Evolutionary conservation across 2,888 invertebrate species (phyloP), one percentile per base, ranked within the genome.

Genomic region (Spilosoma lubricipeda): DNA sequence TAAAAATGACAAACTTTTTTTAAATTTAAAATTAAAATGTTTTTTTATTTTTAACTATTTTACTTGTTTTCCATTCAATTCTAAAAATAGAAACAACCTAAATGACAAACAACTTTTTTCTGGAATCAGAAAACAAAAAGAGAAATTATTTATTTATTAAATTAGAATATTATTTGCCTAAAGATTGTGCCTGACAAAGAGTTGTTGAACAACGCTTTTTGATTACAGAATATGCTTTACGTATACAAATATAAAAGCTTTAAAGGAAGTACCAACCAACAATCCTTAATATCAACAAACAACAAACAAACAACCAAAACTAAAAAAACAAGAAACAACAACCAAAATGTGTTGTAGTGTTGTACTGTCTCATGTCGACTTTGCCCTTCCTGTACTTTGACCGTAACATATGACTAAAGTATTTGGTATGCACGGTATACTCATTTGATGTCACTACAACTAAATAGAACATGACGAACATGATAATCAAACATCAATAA

Each of bases 401-500:
- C 9, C 74, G 8, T 45, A 70, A 64, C 36, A 73, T 30, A 74
- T 33, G 33, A 52, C 67, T 66, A 52, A 39, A 18, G 9, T 68
- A 68, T 67, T 71, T 66, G 33, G n/a, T 48, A 72, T 69, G 71
- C 66, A 72, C 59, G 65, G 67, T 59, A 52, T 39, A 67, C 20
- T 48, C 20, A 59, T 63, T 74, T 64, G 64, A 75, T 59, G 67
- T 72, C 66, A 72, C 69, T 48, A 48, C 48, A 70, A 33, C 27
- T 39, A 48, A 72, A 72, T 68, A 72, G 66, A 71, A 72, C 64
- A 72, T 69, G 75, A 75, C 64, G 64, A n/a, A 69, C 42, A 13
- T 48, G 36, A n/a, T 64, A 39, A 45, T 52, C n/a, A 66, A 71
- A 33, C 63, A 68, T 69, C 65, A 69, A 64, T 63, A 33, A 64